Evolutionary conservation across 2,113 vertebrate genomes (phyloP).

Genomic region (Melanotaenia duboulayi): DNA sequence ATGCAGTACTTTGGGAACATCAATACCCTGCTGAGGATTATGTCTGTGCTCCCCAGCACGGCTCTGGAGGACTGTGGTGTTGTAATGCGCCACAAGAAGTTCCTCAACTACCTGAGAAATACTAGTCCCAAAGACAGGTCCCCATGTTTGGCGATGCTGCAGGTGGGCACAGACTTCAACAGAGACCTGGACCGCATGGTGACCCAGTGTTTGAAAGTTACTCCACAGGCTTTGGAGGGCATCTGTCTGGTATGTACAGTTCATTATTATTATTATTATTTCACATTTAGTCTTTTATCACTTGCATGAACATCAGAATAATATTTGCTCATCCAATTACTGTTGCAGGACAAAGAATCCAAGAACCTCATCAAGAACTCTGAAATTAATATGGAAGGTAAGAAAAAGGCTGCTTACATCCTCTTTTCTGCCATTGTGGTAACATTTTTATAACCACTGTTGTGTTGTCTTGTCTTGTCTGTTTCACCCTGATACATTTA

Average conservation of each 20-base stretch:
- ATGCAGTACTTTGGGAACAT: constrained; percentile 97
- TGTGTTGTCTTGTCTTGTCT: neutral
- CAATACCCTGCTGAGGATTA: constrained; percentile 89
- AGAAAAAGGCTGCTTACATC: neutral
- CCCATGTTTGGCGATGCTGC: constrained; percentile 88
- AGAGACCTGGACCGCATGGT: constrained; percentile 86
- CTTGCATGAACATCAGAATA: neutral
- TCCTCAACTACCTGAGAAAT: constrained; percentile 89
- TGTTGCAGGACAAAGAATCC: constrained; percentile 81
- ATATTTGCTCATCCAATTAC: constrained; percentile 3
- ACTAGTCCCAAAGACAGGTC: constrained; percentile 87
- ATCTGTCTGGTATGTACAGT: constrained; percentile 81
- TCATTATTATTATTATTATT: neutral
- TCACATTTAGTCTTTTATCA: neutral
- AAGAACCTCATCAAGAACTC: constrained; percentile 76
- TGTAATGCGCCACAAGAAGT: constrained; percentile 85
- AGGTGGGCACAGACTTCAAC: constrained; percentile 81
- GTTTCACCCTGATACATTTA: constrained; percentile 29
- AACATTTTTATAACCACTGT: constrained; percentile 4
- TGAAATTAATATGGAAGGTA: constrained; percentile 81
- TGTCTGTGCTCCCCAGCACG: constrained; percentile 92
- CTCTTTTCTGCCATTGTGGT: neutral
- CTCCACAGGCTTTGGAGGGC: constrained; percentile 83
- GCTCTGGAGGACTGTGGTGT: constrained; percentile 90
- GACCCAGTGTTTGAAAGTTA: constrained; percentile 82